Evolutionary conservation across 2,888 invertebrate genomes (phyloP).

Genomic region (Dryadula phaetusa): DNA sequence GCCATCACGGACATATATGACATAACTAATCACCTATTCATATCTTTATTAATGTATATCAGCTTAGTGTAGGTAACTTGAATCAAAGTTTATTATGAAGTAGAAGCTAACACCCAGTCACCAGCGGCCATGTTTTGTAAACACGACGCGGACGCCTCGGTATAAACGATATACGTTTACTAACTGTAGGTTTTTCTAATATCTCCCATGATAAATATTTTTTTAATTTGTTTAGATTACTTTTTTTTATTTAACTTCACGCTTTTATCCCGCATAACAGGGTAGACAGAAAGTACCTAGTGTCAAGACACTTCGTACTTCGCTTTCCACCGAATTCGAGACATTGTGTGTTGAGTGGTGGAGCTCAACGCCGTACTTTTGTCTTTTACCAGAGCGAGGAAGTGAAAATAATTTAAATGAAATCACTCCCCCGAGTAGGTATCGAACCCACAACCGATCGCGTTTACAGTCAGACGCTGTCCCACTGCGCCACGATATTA

Average conservation of each 20-base stretch:
- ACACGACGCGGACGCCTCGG: conserved; percentile 12
- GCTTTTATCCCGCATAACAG: too few species aligned
- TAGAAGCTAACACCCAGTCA: conserved; percentile 1
- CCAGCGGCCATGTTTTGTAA: conserved; percentile 27
- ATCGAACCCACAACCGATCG: too few species aligned
- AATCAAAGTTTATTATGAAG: conserved; percentile 25
- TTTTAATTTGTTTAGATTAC: not conserved
- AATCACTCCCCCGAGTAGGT: too few species aligned
- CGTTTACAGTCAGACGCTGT: too few species aligned
- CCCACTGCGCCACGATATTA: too few species aligned
- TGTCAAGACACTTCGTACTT: too few species aligned
- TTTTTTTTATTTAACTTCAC: not conserved
- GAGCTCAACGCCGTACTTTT: too few species aligned
- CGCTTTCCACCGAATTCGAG: too few species aligned
- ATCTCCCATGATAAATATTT: not conserved
- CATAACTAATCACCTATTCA: not conserved
- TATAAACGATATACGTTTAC: not conserved
- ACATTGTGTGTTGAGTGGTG: too few species aligned
- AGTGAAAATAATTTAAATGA: too few species aligned
- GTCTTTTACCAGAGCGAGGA: too few species aligned
- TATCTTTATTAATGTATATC: not conserved
- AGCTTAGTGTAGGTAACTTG: conserved; percentile 16
- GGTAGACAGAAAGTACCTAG: too few species aligned
- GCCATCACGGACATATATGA: not conserved
- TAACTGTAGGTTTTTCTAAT: not conserved